Percentiles rank a stretch among this genome's conserved stretches.
Conservation (phyloP, 2,113 vertebrate genomes). For the Marmota monax region DNA sequence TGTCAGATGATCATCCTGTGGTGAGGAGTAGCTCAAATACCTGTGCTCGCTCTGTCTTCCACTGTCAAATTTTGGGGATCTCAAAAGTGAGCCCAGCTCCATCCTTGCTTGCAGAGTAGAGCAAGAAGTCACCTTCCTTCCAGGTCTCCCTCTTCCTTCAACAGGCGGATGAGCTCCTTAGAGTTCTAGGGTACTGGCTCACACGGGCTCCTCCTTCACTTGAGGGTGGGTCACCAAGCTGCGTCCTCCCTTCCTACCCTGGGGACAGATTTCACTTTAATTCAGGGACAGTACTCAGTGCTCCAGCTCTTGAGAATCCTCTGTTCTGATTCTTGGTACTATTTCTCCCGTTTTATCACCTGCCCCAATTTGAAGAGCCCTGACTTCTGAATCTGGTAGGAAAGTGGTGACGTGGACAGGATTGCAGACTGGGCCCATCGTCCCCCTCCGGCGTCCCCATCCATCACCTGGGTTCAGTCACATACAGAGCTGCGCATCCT, state of each 20-base stretch:
- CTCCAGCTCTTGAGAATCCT: not conserved
- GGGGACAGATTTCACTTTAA: not conserved
- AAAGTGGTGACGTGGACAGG: not conserved
- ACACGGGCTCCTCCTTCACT: not conserved
- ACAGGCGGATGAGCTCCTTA: rapidly evolving
- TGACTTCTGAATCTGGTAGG: not conserved
- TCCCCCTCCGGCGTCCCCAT: rapidly evolving
- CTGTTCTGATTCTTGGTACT: not conserved
- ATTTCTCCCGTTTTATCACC: not conserved
- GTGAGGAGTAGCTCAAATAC: not conserved
- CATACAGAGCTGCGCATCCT: rapidly evolving
- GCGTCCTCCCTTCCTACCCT: rapidly evolving
- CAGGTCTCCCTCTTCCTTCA: not conserved
- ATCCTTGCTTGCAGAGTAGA: not conserved
- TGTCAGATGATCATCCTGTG: not conserved
- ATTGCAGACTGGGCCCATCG: not conserved
- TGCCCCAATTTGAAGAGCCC: not conserved
- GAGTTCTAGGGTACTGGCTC: not conserved
- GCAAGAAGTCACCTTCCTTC: not conserved
- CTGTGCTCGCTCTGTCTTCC: not conserved
- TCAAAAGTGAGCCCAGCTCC: not conserved
- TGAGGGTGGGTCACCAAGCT: not conserved
- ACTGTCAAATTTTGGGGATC: not conserved
- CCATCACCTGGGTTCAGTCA: not conserved
- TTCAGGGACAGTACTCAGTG: too few species aligned